Percentiles rank a stretch among this genome's conserved stretches.
Evolutionary conservation across 2,113 vertebrate genomes (phyloP).

Genomic region (Thinocorus orbignyianus): DNA sequence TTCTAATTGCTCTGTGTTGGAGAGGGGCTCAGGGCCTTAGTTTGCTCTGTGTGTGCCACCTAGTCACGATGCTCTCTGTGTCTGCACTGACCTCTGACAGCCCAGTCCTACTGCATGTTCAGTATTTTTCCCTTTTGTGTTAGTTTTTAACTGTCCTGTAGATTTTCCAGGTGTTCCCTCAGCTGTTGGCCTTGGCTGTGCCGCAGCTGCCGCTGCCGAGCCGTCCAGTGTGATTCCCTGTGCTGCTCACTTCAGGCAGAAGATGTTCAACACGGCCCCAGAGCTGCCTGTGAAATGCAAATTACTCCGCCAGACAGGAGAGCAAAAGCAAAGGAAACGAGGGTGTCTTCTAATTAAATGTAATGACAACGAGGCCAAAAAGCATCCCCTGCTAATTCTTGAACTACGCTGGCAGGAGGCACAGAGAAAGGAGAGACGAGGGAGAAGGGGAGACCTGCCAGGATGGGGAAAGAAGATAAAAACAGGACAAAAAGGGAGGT

Average conservation of each 20-base stretch:
- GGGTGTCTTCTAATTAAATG: neutral
- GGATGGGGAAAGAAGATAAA: neutral
- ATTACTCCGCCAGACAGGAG: neutral
- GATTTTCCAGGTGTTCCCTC: neutral
- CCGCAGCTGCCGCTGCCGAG: neutral
- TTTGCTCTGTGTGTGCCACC: neutral
- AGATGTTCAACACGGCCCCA: neutral
- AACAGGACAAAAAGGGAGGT: neutral
- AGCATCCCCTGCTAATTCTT: slow-evolving; percentile 10
- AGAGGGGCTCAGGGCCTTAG: neutral
- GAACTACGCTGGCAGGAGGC: neutral
- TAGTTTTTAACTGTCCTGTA: neutral
- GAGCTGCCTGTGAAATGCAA: neutral
- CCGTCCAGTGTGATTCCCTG: neutral
- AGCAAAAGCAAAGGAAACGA: neutral
- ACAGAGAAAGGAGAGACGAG: neutral
- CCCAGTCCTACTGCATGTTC: neutral
- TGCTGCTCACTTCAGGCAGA: neutral
- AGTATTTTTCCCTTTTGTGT: neutral
- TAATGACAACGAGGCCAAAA: neutral
- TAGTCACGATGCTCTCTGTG: neutral
- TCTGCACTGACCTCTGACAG: neutral
- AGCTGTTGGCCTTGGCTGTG: neutral
- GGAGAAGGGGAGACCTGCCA: neutral
- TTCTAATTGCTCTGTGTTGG: neutral